Base-by-base conservation (phyloP, 1,140 invertebrate species). In the Pseudomyrmex pallidus region DNA sequence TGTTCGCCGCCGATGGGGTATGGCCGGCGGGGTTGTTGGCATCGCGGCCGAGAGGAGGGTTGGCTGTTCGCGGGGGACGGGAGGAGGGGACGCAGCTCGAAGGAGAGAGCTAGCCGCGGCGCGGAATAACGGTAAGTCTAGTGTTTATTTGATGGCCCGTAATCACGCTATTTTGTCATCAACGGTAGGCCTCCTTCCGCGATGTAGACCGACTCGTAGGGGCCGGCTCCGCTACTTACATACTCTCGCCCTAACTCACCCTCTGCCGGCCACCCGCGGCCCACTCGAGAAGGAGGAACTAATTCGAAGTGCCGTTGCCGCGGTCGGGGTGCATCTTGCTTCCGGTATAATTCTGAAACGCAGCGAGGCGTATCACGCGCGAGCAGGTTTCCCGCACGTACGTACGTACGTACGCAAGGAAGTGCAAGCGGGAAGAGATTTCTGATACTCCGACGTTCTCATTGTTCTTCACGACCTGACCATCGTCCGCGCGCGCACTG, bases 151-250 rank as follows among this genome's bases (percentile, higher is more conserved):
- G 92, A 93, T 93, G 92, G 92, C 90, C 89, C 88, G 91, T 94
- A 93, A 94, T 93, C 93, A 94, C 93, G 93, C 92, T 91, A 94
- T 93, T 94, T 93, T 93, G 92, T 94, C 92, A 93, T 93, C 92
- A 93, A 91, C 91, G 87, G 88, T 85, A 85, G 87, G 68, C 84
- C 89, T 84, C 86, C 86, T 84, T 88, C 86, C 89, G 87, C 87
- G 80, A 89, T 89, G 84, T 88, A 86, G 64, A 89, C 84, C 87
- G 84, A 74, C 35, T 35, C 83, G 74, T 68, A 67, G 76, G 86
- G 87, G 87, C 22, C 70, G 82, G 73, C 70, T 89, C 87, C 76
- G 84, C 68, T 35, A 89, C 87, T 89, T 89, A 85, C 64, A 84
- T 35, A 35, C 35, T 35, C 74, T 84, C 85, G 46, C 76, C 85